These are phyloP conservation scores for Anthoscopus minutus DNA, from an alignment of 2,113 vertebrate species.

Conservation along the genomic window DNA sequence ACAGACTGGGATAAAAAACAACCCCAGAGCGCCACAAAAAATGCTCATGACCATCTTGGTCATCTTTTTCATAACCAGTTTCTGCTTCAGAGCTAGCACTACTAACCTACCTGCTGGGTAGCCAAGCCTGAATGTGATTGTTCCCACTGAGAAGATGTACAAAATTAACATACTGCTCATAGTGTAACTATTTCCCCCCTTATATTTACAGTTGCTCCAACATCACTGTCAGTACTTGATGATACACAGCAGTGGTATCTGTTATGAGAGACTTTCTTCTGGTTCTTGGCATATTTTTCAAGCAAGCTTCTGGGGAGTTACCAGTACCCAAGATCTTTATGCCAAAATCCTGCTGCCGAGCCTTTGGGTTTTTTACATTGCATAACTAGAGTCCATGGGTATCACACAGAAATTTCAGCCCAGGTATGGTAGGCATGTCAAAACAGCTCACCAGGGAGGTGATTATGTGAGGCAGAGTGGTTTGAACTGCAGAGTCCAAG, in stretches of 20 bases:
- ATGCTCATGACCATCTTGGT: neutral
- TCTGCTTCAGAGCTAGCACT: neutral
- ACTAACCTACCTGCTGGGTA: neutral
- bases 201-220: neutral
- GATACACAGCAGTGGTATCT: neutral
- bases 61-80: neutral
- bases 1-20: rapidly evolving
- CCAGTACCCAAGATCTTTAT: neutral
- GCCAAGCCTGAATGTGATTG: neutral
- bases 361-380: neutral
- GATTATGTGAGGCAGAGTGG: neutral
- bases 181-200: rapidly evolving
- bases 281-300: neutral
- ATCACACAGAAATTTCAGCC: neutral
- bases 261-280: neutral
- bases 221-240: neutral
- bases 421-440: neutral
- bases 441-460: neutral
- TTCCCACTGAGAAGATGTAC: neutral
- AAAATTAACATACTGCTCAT: neutral
- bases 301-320: neutral
- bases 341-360: neutral
- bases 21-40: neutral
- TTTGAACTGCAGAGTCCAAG: neutral
- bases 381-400: neutral